These are phyloP conservation scores for Oxystoma pomonae DNA, from an alignment of 2,888 invertebrate species.

Conservation along the genomic window DNA sequence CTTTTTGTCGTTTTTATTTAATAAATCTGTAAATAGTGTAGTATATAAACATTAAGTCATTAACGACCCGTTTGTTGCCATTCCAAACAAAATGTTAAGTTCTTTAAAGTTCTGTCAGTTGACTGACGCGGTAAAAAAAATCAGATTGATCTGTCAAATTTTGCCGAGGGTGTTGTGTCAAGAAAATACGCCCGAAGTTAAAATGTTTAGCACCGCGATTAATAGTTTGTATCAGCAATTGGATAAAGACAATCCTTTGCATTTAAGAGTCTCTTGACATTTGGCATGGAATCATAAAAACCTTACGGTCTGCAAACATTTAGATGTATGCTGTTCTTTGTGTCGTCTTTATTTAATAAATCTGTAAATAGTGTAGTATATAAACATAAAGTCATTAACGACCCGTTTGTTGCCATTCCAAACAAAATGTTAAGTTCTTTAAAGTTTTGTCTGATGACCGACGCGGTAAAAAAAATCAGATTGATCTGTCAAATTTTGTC, in stretches of 20 bases:
- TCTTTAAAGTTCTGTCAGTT: conserved; percentile 45
- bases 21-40: neutral
- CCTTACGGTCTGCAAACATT: conserved; percentile 29
- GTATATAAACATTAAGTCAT: no score
- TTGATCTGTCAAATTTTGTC: conserved; percentile 60
- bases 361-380: neutral
- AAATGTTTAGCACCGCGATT: conserved; percentile 56
- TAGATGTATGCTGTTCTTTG: no score
- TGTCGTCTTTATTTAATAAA: neutral
- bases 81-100: conserved; percentile 62
- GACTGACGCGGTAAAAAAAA: conserved; percentile 53
- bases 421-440: conserved; percentile 55
- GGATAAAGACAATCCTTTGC: conserved; percentile 59
- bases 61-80: no score
- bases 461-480: conserved; percentile 53
- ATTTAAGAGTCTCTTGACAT: conserved; percentile 48
- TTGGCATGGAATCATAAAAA: conserved; percentile 43
- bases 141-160: conserved; percentile 56
- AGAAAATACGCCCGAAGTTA: conserved; percentile 54
- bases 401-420: no score
- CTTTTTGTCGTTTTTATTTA: no score
- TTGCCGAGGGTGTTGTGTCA: conserved; percentile 63
- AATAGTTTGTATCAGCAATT: conserved; percentile 56
- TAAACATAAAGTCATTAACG: no score
- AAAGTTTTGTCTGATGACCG: conserved; percentile 46